Evolutionary conservation across 2,888 invertebrate genomes (phyloP).

Genomic region (Dasysyrphus albostriatus): DNA sequence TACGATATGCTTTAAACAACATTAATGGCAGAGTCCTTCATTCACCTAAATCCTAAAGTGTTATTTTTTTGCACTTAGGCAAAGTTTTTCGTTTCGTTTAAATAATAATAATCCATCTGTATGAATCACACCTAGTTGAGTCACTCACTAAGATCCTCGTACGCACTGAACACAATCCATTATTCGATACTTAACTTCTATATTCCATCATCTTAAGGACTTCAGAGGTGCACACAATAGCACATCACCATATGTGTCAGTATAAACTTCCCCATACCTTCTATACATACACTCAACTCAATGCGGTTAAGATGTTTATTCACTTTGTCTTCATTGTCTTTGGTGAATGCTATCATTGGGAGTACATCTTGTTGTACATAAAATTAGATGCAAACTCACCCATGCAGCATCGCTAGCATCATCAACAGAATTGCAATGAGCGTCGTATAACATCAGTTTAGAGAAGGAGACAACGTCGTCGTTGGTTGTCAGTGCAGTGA

Average conservation of each 20-base stretch:
- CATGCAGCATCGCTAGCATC: constrained; percentile 67
- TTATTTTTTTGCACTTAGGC: no score
- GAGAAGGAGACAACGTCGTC: constrained; percentile 36
- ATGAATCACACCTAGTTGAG: background rate
- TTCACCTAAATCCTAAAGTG: no score
- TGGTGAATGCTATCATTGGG: constrained; percentile 6
- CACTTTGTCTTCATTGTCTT: constrained; percentile 71
- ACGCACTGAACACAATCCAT: constrained; percentile 14
- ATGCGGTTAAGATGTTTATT: constrained; percentile 72
- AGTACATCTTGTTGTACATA: constrained; percentile 34
- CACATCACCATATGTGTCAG: background rate
- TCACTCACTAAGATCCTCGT: constrained; percentile 55
- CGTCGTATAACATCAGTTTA: constrained; percentile 11
- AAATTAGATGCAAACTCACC: constrained; percentile 68
- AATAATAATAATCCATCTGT: background rate
- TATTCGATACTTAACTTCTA: constrained; percentile 13
- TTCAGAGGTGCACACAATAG: background rate
- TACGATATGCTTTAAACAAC: no score
- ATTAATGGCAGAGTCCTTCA: no score
- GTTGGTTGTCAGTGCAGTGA: no score
- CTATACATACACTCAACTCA: constrained; percentile 50
- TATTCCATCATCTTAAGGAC: constrained; percentile 8
- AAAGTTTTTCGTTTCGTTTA: no score
- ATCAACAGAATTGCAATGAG: constrained; percentile 70
- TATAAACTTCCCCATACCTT: background rate